Percentiles rank a stretch among this genome's conserved stretches.
Evolutionary conservation across 2,797 vertebrate species (phyloP).

Genomic region (Scleropages formosus): DNA sequence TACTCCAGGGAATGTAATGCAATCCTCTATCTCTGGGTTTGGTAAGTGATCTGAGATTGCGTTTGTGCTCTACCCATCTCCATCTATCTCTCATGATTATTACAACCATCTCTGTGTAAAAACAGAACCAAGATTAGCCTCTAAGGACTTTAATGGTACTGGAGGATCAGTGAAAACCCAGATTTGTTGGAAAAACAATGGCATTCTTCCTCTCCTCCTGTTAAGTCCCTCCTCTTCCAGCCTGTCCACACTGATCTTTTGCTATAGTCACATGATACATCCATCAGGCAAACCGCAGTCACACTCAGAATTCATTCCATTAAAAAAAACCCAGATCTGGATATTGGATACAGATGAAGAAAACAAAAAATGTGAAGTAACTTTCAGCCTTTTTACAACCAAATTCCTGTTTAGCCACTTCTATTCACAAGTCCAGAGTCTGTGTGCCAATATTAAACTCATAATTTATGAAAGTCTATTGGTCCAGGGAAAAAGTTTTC

Average conservation of each 20-base stretch:
- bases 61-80: not conserved
- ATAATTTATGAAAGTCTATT: too few species aligned
- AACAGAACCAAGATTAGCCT: conserved; percentile 8
- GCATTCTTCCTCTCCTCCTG: conserved; percentile 40
- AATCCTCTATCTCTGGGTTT: not conserved
- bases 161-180: conserved; percentile 11
- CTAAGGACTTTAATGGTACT: not conserved
- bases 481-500: too few species aligned
- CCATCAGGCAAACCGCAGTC: conserved; percentile 5
- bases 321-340: not conserved
- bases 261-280: not conserved
- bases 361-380: not conserved
- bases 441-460: too few species aligned
- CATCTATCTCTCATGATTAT: not conserved
- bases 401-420: not conserved
- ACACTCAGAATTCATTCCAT: not conserved
- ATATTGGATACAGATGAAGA: not conserved
- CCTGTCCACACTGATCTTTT: not conserved
- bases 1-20: not conserved
- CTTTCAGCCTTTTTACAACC: too few species aligned
- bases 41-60: not conserved
- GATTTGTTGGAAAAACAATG: conserved; percentile 51
- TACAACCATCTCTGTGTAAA: conserved; percentile 17
- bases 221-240: not conserved
- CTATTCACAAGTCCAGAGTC: too few species aligned